Conservation (phyloP, 1,140 invertebrate species). For the Drosophila albomicans region DNA sequence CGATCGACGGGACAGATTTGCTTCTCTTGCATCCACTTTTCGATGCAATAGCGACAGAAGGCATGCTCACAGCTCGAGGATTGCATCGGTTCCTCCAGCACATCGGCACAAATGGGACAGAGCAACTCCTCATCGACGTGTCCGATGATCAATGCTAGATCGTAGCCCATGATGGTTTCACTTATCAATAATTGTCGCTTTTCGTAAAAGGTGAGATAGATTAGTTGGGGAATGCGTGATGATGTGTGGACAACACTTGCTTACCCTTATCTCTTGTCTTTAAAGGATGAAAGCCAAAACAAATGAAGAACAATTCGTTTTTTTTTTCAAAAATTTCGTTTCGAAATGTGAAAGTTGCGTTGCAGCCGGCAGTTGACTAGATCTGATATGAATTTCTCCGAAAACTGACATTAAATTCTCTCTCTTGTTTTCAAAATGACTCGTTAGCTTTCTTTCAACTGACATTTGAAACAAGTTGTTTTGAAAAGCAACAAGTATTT, state of each 20-base stretch:
- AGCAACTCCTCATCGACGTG: constrained; percentile 66
- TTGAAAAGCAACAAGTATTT: not conserved
- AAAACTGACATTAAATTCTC: constrained; percentile 9
- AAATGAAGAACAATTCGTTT: not conserved
- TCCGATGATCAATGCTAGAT: constrained; percentile 56
- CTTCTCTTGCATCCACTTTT: constrained; percentile 63
- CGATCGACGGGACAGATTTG: constrained; percentile 65
- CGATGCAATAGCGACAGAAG: constrained; percentile 60
- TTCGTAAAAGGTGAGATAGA: not conserved
- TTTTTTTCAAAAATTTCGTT: constrained; percentile 56
- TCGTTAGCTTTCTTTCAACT: not conserved
- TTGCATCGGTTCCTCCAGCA: constrained; percentile 66
- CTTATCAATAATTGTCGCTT: not conserved
- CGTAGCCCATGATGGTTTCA: constrained; percentile 61
- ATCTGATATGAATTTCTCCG: constrained; percentile 7
- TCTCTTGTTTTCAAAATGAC: not conserved
- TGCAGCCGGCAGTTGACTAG: constrained; percentile 14
- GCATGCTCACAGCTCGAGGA: constrained; percentile 62
- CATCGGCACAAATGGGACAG: constrained; percentile 65
- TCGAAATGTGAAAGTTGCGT: constrained; percentile 50
- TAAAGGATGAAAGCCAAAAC: constrained; percentile 41
- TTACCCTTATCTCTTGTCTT: constrained; percentile 25
- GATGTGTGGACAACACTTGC: not conserved
- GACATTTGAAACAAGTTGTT: not conserved
- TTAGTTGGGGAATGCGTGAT: not conserved